phyloP scores from a whole-genome alignment of 2,888 invertebrate genomes.

The Leptopterna dolabrata region DNA sequence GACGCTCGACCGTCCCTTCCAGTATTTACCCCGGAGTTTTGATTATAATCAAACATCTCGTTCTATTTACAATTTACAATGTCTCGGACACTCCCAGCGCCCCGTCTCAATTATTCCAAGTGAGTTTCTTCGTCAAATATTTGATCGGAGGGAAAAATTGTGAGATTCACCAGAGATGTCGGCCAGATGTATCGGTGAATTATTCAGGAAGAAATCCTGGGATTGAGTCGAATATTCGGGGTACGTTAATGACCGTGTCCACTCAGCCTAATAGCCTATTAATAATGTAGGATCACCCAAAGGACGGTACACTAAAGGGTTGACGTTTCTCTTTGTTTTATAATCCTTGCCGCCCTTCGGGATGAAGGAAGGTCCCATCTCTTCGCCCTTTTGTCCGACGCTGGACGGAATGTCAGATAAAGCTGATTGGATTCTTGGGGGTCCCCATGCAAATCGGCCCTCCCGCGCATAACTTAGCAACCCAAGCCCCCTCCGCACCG shows the following conservation, averaged over 20 bases:
- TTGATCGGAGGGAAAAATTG: not conserved
- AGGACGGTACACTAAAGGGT: constrained; percentile 5
- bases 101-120: not conserved
- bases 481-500: not conserved
- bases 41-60: constrained; percentile 46
- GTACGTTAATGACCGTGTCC: constrained; percentile 55
- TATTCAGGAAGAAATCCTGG: constrained; percentile 6
- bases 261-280: constrained; percentile 57
- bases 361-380: no score
- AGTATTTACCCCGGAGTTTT: constrained; percentile 39
- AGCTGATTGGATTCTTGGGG: constrained; percentile 57
- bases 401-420: constrained; percentile 55
- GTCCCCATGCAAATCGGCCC: constrained; percentile 23
- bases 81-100: not conserved
- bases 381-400: not conserved
- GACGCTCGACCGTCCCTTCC: not conserved
- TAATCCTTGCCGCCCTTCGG: constrained; percentile 29
- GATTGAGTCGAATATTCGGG: not conserved
- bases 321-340: constrained; percentile 47
- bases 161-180: not conserved
- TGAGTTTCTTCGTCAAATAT: not conserved
- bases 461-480: constrained; percentile 54
- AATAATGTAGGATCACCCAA: constrained; percentile 55
- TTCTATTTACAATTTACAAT: not conserved
- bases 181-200: constrained; percentile 46